Conservation (phyloP, 2,888 invertebrate species). For the Podotricha telesiphe region DNA sequence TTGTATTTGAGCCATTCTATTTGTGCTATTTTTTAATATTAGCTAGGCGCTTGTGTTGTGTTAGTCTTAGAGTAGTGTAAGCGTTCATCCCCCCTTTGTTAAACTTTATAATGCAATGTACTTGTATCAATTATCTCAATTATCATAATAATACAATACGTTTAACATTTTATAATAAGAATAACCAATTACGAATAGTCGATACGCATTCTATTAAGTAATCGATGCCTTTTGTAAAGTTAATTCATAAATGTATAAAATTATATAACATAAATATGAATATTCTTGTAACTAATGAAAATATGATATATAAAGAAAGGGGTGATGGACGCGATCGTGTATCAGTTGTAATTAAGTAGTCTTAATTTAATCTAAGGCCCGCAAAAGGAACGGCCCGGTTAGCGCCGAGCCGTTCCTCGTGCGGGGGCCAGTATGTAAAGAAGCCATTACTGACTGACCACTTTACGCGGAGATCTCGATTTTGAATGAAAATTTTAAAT, state of each 20-base stretch:
- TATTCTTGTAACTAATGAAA: conserved; percentile 21
- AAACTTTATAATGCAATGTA: conserved; percentile 19
- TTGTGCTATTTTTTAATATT: conserved; percentile 78
- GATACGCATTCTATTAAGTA: conserved; percentile 29
- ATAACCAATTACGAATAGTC: conserved; percentile 21
- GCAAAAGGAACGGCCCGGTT: conserved; percentile 34
- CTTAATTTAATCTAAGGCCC: conserved; percentile 65
- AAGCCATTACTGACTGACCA: conserved; percentile 43
- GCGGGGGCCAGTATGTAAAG: conserved; percentile 47
- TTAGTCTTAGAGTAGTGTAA: conserved; percentile 64
- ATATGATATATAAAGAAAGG: conserved; percentile 46
- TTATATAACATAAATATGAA: conserved; percentile 17
- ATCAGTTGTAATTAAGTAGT: conserved; percentile 66
- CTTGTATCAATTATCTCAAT: conserved; percentile 19
- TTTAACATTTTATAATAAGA: conserved; percentile 19
- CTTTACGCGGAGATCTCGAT: conserved; percentile 2
- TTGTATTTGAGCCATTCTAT: conserved; percentile 71
- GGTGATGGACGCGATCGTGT: conserved; percentile 60
- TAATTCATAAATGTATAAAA: conserved; percentile 20
- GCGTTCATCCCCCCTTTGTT: conserved; percentile 57
- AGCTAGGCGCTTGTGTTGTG: conserved; percentile 80
- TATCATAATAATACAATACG: conserved; percentile 26
- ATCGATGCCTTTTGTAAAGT: conserved; percentile 22
- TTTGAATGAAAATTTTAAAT: conserved; percentile 18
- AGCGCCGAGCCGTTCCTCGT: conserved; percentile 40